Conservation (phyloP, 2,797 vertebrate species). For the Typhlichthys eigenmanni region DNA sequence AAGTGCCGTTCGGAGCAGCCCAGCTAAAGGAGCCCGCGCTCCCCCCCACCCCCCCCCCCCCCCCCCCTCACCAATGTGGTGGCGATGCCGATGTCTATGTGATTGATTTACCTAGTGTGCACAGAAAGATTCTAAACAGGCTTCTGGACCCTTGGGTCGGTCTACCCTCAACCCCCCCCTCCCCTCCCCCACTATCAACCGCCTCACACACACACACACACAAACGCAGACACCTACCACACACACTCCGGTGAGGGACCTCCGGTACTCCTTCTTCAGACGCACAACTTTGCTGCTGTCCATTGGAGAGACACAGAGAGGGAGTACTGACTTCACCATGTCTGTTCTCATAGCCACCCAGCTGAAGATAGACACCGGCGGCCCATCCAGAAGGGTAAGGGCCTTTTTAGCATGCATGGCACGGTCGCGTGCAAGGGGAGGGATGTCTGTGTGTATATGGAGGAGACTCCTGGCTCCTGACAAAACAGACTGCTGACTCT, state of each 20-base stretch:
- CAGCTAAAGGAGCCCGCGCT: slow-evolving; percentile 35
- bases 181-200: not conserved
- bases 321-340: slow-evolving; percentile 53
- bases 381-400: slow-evolving; percentile 70
- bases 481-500: slow-evolving; percentile 53
- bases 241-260: slow-evolving; percentile 38
- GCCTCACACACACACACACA: not conserved
- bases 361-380: slow-evolving; percentile 73
- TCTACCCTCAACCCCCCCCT: slow-evolving; percentile 16
- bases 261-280: slow-evolving; percentile 55
- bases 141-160: slow-evolving; percentile 60
- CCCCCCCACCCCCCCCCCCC: too few relatives aligned
- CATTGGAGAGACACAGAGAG: not conserved
- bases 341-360: slow-evolving; percentile 80
- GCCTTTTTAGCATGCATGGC: slow-evolving; percentile 64
- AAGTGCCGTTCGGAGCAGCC: slow-evolving; percentile 60
- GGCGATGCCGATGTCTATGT: slow-evolving; percentile 43
- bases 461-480: slow-evolving; percentile 51
- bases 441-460: slow-evolving; percentile 59
- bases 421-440: slow-evolving; percentile 17
- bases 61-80: slow-evolving; percentile 20
- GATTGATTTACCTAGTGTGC: slow-evolving; percentile 58
- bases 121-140: slow-evolving; percentile 44
- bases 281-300: slow-evolving; percentile 59
- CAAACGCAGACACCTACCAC: not conserved